Evolutionary conservation across 2,797 vertebrate genomes (phyloP).

Genomic region (Esox lucius): DNA sequence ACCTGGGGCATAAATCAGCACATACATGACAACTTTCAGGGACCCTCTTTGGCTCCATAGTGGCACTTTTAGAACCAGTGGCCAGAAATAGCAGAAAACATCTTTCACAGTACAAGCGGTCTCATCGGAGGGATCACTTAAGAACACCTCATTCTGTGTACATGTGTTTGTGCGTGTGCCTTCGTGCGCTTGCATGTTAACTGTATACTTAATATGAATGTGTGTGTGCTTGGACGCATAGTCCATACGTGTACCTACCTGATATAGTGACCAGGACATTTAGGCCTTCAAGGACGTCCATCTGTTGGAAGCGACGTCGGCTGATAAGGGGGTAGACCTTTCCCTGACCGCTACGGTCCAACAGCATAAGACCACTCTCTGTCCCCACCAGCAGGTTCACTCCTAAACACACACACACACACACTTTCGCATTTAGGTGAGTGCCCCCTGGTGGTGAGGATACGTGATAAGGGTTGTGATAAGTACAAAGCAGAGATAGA

Average conservation of each 20-base stretch:
- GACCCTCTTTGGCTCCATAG: too few relatives aligned
- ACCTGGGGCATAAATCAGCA: too few relatives aligned
- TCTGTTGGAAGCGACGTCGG: conserved; percentile 93
- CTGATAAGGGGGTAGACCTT: conserved; percentile 97
- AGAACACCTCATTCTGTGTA: not conserved
- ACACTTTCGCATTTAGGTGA: not conserved
- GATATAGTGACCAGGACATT: conserved; percentile 98
- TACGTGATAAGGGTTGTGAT: not conserved
- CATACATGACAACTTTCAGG: too few relatives aligned
- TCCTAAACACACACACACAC: conserved; percentile 64
- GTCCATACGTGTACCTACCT: conserved; percentile 67
- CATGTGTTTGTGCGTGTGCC: not conserved
- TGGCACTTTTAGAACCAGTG: too few relatives aligned
- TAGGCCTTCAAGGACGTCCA: conserved; percentile 97
- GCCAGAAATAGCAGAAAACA: too few relatives aligned
- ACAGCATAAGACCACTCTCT: conserved; percentile 95
- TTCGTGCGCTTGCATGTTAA: not conserved
- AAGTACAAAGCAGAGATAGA: not conserved
- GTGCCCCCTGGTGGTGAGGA: conserved; percentile 54
- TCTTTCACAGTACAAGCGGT: too few relatives aligned
- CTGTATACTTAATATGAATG: not conserved
- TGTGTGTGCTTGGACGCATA: conserved; percentile 15
- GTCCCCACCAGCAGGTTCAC: conserved; percentile 96
- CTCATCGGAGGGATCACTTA: too few relatives aligned
- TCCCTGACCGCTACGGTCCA: conserved; percentile 96